Percentiles rank a stretch among this genome's conserved stretches.
Conservation (phyloP, 2,113 vertebrate species). For the Merops nubicus region DNA sequence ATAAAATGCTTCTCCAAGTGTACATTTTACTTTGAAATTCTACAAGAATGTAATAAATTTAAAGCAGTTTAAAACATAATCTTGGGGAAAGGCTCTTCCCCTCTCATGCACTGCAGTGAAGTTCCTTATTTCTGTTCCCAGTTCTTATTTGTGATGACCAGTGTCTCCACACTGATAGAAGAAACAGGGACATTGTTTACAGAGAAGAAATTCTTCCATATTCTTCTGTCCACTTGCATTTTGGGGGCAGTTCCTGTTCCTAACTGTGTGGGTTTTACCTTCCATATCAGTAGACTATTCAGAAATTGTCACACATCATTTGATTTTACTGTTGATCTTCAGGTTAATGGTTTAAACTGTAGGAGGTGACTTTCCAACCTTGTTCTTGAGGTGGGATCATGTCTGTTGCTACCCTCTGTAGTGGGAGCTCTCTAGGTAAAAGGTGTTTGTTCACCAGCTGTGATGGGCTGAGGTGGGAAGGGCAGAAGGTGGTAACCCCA, state of each 20-base stretch:
- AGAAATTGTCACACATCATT: neutral
- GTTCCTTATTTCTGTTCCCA: neutral
- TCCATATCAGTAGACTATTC: neutral
- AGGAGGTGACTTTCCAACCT: neutral
- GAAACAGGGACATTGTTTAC: neutral
- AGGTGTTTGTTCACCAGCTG: accelerated
- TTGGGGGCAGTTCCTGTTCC: neutral
- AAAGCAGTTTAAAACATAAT: neutral
- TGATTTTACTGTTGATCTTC: neutral
- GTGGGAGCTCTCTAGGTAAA: neutral
- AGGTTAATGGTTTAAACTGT: neutral
- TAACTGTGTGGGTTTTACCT: neutral
- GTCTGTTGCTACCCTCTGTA: no score
- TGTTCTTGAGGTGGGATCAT: neutral
- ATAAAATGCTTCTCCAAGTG: neutral
- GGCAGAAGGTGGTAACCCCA: neutral
- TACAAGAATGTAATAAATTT: neutral
- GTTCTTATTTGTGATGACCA: neutral
- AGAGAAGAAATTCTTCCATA: neutral
- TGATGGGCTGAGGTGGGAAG: neutral
- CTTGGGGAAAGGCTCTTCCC: neutral
- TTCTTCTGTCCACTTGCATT: neutral
- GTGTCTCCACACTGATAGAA: neutral
- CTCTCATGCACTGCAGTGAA: neutral
- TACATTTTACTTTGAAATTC: neutral